Base-by-base conservation (phyloP, 2,797 vertebrate species). In the Poeciliopsis presidionis region DNA sequence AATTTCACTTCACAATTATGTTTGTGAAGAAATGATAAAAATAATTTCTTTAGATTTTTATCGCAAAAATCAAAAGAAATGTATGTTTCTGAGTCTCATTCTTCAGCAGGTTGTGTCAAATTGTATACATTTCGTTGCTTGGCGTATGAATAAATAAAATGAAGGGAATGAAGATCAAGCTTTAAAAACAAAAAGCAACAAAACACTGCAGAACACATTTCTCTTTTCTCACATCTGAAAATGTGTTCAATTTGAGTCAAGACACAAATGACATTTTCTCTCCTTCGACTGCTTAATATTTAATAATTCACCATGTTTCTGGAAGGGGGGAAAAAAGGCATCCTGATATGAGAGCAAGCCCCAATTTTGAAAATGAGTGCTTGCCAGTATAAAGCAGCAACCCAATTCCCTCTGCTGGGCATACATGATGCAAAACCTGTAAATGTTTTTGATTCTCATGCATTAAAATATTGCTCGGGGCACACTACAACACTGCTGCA, bases 281-380 rank as follows among this genome's bases (percentile, higher is more conserved):
- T 76, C 53, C 80, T 77, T 87, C 14, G 59, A 36, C 74, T 71
- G 75, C 89, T 87, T 89, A 81, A 86, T 86, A 84, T 88, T 93
- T 86, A 89, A 90, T 88, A 83, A 92, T 92, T 93, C 78, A 91
- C 84, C 76, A 76, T 90, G 86, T 90, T 90, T 88, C 89, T 78
- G 36, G 49, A 78, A 78, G 11, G 47, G 51, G 69, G 49, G 70
- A 65, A 80, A 53, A 22, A 36, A 30, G 47, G 72, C 49, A 22
- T 55, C 72, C 80, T 73, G 78, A 82, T 84, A 73, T 1, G 39
- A 11, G 72, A 82, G 78, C 18, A 47, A 87, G 87, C 72, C 72
- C 81, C 87, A 78, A 86, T 87, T 91, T 82, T 77, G 75, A 87
- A 86, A 90, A 81, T 78, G 2, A 5, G 16, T 12, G 30, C 79